Evolutionary conservation across 2,113 vertebrate species (phyloP).

Genomic region (Carassius gibelio): DNA sequence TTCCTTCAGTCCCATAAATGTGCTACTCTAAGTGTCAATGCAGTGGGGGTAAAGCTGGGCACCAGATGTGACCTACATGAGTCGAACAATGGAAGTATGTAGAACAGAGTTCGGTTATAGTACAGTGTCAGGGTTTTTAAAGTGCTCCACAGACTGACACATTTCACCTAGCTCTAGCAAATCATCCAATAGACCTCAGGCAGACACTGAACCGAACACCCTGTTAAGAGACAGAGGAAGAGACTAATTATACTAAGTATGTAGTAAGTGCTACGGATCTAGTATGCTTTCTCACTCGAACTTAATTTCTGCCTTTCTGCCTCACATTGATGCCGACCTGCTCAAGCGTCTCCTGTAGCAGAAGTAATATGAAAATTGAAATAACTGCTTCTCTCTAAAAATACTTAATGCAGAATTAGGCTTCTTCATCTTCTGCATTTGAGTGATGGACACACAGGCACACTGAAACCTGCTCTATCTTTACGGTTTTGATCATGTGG

Average conservation of each 20-base stretch:
- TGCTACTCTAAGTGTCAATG: not conserved
- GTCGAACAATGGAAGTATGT: not conserved
- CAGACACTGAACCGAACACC: not conserved
- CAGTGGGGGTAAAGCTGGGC: not conserved
- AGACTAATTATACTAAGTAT: conserved; percentile 23
- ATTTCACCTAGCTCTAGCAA: not conserved
- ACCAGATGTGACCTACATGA: not conserved
- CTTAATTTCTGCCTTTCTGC: conserved; percentile 3
- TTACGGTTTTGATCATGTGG: not conserved
- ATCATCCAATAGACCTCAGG: not conserved
- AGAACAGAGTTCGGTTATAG: not conserved
- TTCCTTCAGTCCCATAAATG: not conserved
- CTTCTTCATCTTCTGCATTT: not conserved
- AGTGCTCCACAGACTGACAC: not conserved
- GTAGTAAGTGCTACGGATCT: conserved; percentile 8
- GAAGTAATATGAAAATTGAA: conserved; percentile 63
- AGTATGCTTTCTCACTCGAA: not conserved
- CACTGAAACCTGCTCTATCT: no score
- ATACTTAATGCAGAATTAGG: conserved; percentile 60
- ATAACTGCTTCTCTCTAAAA: conserved; percentile 72
- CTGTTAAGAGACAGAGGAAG: conserved; percentile 1
- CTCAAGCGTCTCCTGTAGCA: conserved; percentile 53
- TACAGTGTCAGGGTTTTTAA: not conserved
- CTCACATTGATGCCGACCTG: conserved; percentile 35
- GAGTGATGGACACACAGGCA: conserved; percentile 16